Base-by-base conservation (phyloP, 2,888 invertebrate genomes). In the Drosophila bunnanda region DNA sequence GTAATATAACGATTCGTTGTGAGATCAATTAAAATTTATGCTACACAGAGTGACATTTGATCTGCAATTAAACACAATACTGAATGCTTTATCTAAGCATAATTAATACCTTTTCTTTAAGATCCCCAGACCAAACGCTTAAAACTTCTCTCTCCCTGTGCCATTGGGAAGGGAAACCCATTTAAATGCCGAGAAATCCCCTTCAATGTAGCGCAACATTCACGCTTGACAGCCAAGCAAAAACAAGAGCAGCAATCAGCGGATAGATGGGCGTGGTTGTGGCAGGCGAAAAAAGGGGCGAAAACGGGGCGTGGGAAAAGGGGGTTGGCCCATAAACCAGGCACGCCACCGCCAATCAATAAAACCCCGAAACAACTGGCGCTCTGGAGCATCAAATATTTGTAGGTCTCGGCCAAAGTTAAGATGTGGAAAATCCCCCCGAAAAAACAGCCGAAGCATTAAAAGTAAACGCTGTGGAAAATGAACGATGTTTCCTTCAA, bases 381-480 rank as follows among this genome's bases (percentile, higher is more conserved):
- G 67, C 67, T 67, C 56, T 48, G 67, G 74, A 69, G 85, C 85
- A 84, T 89, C 84, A 89, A 84, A 84, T 88, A 87, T 87, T 83
- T 83, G 89, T 89, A 79, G 88, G 88, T 76, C 85, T 79, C 69
- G 77, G 79, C 68, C 86, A 72, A 80, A 85, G 82, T 88, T 85
- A 89, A 85, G 84, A 82, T 89, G 84, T 89, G 89, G 88, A 89
- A 89, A 85, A 85, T 82, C 80, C 89, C 74, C 66, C 71, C 25
- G 64, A 65, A 65, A 65, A 65, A 50, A 43, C 46, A 48, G 46
- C 13, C 38, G 44, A 65, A 48, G 84, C 87, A 86, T 83, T 83
- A 88, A 83, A 86, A 87, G 79, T 74, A 88, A 88, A 88, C 80
- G 79, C 89, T 87, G 79, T 88, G 89, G 78, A 88, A 82, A 83